Conservation (phyloP, 2,888 invertebrate species). For the Allolobophora icterica region DNA sequence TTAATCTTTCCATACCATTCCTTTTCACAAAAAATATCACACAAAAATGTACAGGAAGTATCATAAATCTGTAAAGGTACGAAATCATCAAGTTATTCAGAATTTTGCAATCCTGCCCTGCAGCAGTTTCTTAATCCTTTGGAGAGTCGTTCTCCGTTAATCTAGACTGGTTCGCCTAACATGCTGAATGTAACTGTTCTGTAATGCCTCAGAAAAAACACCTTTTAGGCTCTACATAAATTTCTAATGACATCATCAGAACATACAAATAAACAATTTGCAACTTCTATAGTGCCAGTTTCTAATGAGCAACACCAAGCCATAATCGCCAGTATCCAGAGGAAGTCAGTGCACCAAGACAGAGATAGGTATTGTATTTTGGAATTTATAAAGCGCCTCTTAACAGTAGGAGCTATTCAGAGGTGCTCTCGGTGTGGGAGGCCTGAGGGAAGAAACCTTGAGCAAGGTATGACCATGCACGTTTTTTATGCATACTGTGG, state of each 20-base stretch:
- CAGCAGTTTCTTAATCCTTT: not conserved
- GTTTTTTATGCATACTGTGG: no score
- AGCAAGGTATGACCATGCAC: no score
- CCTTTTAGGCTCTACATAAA: not conserved
- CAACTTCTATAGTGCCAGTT: not conserved
- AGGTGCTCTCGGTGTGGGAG: no score
- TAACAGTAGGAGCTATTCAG: no score
- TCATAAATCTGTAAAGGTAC: not conserved
- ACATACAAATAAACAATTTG: not conserved
- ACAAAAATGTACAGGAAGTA: not conserved
- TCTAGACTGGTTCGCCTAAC: not conserved
- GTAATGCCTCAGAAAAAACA: not conserved
- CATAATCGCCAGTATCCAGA: not conserved
- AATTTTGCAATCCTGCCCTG: not conserved
- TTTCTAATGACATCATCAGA: not conserved
- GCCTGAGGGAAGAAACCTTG: no score
- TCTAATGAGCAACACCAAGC: not conserved
- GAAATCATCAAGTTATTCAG: not conserved
- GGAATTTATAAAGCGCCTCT: no score
- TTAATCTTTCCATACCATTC: conserved; percentile 87
- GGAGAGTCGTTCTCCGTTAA: not conserved
- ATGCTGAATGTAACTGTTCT: not conserved
- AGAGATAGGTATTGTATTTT: not conserved
- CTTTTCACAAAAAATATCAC: conserved; percentile 50
- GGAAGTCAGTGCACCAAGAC: not conserved